Percentiles rank a stretch among this genome's conserved stretches.
Conservation (phyloP, 2,113 vertebrate species). For the Coturnix japonica region DNA sequence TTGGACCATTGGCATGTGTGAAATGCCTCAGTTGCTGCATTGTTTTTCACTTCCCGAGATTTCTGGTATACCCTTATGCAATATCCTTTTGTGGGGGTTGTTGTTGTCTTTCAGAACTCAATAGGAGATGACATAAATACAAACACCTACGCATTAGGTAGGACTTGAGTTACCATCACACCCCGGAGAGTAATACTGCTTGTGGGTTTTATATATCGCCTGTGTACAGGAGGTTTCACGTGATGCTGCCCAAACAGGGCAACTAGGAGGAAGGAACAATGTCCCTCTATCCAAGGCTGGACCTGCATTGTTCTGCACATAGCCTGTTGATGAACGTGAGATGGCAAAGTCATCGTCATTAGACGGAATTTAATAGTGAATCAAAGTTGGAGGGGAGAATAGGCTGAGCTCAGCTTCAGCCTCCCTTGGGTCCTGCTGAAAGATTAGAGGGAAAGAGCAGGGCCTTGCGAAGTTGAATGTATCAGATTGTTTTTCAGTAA, state of each 20-base stretch:
- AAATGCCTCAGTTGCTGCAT: not conserved
- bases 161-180: slow-evolving; percentile 41
- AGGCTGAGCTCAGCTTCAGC: slow-evolving; percentile 94
- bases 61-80: not conserved
- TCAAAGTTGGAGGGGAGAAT: slow-evolving; percentile 98
- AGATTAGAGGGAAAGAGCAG: slow-evolving; percentile 96
- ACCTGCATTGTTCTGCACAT: slow-evolving; percentile 81
- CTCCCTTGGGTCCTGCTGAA: slow-evolving; percentile 98
- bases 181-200: slow-evolving; percentile 71
- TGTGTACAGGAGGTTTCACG: slow-evolving; percentile 72
- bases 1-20: rapidly evolving
- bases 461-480: slow-evolving; percentile 94
- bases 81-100: not conserved
- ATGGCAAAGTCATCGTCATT: slow-evolving; percentile 91
- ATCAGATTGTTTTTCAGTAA: slow-evolving; percentile 96
- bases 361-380: slow-evolving; percentile 99
- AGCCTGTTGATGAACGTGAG: slow-evolving; percentile 87
- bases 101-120: slow-evolving; percentile 60
- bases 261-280: slow-evolving; percentile 84
- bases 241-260: slow-evolving; percentile 67
- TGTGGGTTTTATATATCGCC: slow-evolving; percentile 74
- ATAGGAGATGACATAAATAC: slow-evolving; percentile 39
- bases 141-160: slow-evolving; percentile 56
- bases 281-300: slow-evolving; percentile 84
- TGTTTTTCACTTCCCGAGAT: not conserved